A percentile compares a stretch with the other conserved stretches of the same genome.
Conservation (phyloP, 2,797 vertebrate species). For the Bovichtus variegatus region DNA sequence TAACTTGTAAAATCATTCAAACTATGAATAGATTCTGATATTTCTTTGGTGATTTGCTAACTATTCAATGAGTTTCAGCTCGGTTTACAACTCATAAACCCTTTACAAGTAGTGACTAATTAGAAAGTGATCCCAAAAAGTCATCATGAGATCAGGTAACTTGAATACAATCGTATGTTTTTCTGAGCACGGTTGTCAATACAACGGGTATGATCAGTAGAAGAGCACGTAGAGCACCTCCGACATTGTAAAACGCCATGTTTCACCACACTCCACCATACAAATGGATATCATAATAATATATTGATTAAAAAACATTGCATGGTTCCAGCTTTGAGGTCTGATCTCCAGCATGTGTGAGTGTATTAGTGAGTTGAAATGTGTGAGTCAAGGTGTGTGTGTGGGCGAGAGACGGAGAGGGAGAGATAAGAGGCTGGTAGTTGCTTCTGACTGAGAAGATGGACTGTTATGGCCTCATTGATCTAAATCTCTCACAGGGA, state of each 20-base stretch:
- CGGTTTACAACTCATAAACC: background rate
- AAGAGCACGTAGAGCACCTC: background rate
- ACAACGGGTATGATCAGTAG: background rate
- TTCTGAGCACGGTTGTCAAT: background rate
- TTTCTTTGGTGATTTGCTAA: background rate
- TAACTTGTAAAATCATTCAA: background rate
- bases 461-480: constrained; percentile 75
- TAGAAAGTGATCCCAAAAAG: background rate
- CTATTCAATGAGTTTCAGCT: background rate
- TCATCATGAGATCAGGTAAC: background rate
- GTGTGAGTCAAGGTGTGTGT: constrained; percentile 30
- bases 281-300: constrained; percentile 3
- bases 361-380: constrained; percentile 33
- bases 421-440: constrained; percentile 60
- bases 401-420: constrained; percentile 30
- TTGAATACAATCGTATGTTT: background rate
- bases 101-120: background rate
- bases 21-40: background rate
- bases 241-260: background rate
- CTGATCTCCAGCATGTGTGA: constrained; percentile 33
- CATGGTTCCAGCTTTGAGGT: constrained; percentile 3
- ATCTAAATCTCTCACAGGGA: constrained; percentile 71
- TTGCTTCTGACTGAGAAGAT: constrained; percentile 74
- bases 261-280: background rate
- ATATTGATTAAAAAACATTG: background rate